Evolutionary conservation across 64 coral and sea anemone species (phyloP).

Genomic region (Acropora tenuis): DNA sequence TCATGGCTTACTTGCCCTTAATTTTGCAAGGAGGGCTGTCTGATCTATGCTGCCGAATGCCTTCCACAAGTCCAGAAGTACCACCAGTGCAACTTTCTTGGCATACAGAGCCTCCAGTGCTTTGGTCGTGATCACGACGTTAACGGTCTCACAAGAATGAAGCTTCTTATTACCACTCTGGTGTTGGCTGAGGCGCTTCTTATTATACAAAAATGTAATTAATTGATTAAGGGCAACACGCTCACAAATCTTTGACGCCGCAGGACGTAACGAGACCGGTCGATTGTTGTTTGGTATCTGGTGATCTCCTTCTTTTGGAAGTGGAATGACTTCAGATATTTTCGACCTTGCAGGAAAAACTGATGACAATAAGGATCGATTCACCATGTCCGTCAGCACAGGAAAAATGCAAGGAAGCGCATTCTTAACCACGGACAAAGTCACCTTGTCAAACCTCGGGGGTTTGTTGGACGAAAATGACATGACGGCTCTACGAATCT

Average conservation of each 20-base stretch:
- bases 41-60: too few relatives aligned
- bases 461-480: slow-evolving; percentile 37
- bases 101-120: not conserved
- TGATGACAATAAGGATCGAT: not conserved
- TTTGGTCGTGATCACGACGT: not conserved
- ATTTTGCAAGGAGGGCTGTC: too few relatives aligned
- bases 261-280: not conserved
- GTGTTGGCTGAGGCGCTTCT: slow-evolving; percentile 17
- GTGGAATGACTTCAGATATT: too few relatives aligned
- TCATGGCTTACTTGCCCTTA: too few relatives aligned
- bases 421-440: not conserved
- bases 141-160: not conserved
- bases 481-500: slow-evolving; percentile 53
- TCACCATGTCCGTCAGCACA: not conserved
- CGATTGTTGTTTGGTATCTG: not conserved
- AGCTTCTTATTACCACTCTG: not conserved
- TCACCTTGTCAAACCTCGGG: not conserved
- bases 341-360: not conserved
- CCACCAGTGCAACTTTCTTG: not conserved
- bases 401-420: not conserved
- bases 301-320: not conserved
- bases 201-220: not conserved
- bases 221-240: not conserved
- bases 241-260: not conserved
- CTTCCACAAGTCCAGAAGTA: too few relatives aligned